These are phyloP conservation scores for Silurus glanis DNA, from an alignment of 2,113 vertebrate genomes.

Conservation along the genomic window DNA sequence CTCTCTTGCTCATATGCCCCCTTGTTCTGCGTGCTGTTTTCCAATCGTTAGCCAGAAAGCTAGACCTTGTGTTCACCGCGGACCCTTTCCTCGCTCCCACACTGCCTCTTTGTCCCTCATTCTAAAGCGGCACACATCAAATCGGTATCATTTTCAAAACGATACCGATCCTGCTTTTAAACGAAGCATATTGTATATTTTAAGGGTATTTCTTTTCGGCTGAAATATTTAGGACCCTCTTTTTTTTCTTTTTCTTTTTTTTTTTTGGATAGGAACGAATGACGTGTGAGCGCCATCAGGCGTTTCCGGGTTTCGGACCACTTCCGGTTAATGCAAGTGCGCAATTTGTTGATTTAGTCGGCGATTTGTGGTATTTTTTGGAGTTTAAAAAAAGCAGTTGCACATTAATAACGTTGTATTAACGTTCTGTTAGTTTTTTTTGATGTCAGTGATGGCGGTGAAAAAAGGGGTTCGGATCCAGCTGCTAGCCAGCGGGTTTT, in stretches of 20 bases:
- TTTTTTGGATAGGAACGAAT: constrained; percentile 69
- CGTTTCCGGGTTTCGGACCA: constrained; percentile 74
- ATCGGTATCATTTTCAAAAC: constrained; percentile 43
- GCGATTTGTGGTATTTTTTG: neutral
- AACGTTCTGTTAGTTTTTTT: neutral
- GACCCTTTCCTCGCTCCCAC: constrained; percentile 60
- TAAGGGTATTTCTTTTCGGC: constrained; percentile 56
- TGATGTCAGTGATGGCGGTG: neutral
- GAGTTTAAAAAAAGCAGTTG: neutral
- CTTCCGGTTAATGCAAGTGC: constrained; percentile 70
- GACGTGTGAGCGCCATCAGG: constrained; percentile 76
- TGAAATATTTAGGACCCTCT: constrained; percentile 63
- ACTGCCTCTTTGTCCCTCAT: constrained; percentile 51
- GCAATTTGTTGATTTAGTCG: neutral
- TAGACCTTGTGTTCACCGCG: constrained; percentile 62
- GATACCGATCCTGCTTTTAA: constrained; percentile 2
- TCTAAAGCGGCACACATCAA: constrained; percentile 47
- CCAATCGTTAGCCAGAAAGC: constrained; percentile 66
- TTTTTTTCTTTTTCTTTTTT: constrained; percentile 58
- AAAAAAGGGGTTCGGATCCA: neutral
- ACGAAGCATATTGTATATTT: constrained; percentile 48
- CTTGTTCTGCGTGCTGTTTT: constrained; percentile 73
- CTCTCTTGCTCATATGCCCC: constrained; percentile 69
- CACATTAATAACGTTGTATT: neutral
- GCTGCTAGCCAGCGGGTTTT: neutral